Conservation (phyloP, 2,797 vertebrate genomes). For the Florisuga fusca region DNA sequence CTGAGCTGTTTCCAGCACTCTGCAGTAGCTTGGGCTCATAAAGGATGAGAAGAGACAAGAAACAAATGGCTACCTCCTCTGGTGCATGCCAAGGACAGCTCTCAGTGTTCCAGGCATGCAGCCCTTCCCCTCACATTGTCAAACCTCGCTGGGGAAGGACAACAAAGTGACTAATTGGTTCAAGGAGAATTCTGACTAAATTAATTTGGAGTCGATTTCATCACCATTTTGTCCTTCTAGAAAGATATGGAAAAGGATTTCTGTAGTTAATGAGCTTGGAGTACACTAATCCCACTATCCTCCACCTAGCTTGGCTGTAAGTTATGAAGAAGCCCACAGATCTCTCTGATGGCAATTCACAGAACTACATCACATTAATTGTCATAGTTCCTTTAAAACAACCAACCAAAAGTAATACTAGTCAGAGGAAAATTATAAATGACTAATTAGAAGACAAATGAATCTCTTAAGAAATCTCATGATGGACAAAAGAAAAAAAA, state of each 20-base stretch:
- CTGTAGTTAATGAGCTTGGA: not conserved
- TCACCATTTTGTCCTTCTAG: not conserved
- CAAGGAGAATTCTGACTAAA: not conserved
- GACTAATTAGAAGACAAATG: not conserved
- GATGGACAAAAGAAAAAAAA: not conserved
- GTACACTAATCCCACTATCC: not conserved
- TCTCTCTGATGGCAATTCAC: not conserved
- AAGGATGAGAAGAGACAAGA: not conserved
- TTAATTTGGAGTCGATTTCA: not conserved
- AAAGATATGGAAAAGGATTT: not conserved
- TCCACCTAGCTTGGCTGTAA: not conserved
- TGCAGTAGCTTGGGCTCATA: not conserved
- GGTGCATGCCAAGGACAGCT: too few relatives aligned
- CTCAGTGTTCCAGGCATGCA: not conserved
- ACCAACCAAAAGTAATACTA: not conserved
- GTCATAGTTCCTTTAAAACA: not conserved
- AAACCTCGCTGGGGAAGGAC: not conserved
- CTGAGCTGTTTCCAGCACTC: not conserved
- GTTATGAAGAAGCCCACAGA: not conserved
- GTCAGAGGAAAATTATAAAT: not conserved
- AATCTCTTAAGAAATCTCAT: not conserved
- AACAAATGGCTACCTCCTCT: not conserved
- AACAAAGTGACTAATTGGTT: not conserved
- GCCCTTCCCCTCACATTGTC: not conserved
- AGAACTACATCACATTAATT: not conserved